Conservation (phyloP, 2,113 vertebrate genomes). For the Sminthopsis crassicaudata region DNA sequence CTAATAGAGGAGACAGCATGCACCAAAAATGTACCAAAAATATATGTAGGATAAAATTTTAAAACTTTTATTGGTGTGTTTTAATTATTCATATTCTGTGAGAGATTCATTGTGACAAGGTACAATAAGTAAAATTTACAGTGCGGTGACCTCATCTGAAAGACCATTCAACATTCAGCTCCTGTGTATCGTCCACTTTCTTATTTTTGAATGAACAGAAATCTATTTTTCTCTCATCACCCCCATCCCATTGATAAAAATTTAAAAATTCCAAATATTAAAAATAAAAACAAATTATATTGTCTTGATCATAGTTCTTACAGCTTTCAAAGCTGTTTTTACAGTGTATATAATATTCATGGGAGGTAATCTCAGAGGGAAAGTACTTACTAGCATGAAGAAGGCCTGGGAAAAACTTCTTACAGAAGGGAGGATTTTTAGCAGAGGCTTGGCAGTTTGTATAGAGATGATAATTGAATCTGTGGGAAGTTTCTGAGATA, state of each 20-base stretch:
- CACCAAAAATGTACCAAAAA: neutral
- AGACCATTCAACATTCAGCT: neutral
- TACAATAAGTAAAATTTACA: neutral
- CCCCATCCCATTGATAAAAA: neutral
- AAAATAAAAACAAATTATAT: neutral
- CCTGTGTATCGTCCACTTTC: neutral
- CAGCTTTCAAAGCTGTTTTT: neutral
- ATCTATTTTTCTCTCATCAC: neutral
- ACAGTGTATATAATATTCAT: neutral
- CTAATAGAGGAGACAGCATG: neutral
- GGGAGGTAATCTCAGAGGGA: neutral
- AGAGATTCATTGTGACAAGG: neutral
- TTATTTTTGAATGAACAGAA: neutral
- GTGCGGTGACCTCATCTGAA: neutral
- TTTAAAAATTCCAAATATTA: neutral
- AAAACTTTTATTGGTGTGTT: neutral
- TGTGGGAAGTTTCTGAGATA: neutral
- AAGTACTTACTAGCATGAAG: neutral
- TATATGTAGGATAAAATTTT: neutral
- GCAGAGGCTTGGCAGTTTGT: neutral
- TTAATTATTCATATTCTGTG: neutral
- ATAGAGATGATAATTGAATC: neutral
- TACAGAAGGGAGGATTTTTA: neutral
- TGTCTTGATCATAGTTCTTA: neutral
- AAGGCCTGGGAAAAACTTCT: neutral